Base-by-base conservation (phyloP, 2,797 vertebrate genomes). In the Fundulus diaphanus region DNA sequence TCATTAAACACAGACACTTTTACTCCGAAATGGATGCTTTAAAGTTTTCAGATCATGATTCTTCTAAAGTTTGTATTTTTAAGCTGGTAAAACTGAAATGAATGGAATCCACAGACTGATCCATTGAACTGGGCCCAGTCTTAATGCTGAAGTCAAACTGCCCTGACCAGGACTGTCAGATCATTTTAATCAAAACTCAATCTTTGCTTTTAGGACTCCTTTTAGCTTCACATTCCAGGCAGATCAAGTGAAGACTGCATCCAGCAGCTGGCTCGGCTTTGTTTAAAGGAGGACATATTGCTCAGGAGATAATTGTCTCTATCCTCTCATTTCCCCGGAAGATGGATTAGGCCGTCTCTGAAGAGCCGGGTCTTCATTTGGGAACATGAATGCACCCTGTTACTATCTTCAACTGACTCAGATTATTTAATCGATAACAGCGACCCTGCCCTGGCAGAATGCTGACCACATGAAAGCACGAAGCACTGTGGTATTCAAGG, bases 351-450 rank as follows among this genome's bases (percentile, higher is more conserved):
- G 79, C 88, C 87, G 89, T 93, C 92, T 92, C 87, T 76, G 70
- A 90, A 80, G 89, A 88, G 88, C 80, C 82, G 33, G 78, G 71
- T 78, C 87, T 78, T 89, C 82, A 80, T 87, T 90, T 56, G 71
- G 72, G 82, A 83, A 84, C 89, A 93, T 92, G 91, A 95, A 94
- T 93, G 93, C 82, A 33, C 81, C 83, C 87, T 88, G 90, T 94
- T 91, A 88, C 84, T 82, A 82, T 77, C 82, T 87, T 84, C 86
- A 83, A 92, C 88, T 84, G 92, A 90, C 88, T 94, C 85, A 85
- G 92, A 94, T 94, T 89, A 89, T 93, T 93, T 87, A 92, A 93
- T 91, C 79, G 94, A 96, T 95, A 95, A 92, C 91, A 92, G 85
- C 94, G 93, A 95, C 93, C 93, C 85, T 82, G 91, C 88, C 80